Evolutionary conservation across 1,140 invertebrate genomes (phyloP).

Genomic region (Hypothenemus hampei): DNA sequence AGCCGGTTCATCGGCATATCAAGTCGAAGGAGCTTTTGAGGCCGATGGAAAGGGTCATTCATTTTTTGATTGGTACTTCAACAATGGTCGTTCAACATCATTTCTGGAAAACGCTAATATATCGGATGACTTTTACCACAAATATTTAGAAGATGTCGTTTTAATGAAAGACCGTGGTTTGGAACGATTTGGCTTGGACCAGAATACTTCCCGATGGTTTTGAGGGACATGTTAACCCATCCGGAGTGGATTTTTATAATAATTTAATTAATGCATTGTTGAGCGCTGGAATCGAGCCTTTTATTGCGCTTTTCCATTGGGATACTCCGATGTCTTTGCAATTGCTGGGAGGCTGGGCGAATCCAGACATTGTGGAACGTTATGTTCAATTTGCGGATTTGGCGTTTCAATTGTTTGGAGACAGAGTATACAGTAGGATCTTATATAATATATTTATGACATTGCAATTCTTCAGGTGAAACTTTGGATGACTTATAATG

Average conservation of each 20-base stretch:
- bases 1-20: slow-evolving; percentile 51
- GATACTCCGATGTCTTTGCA: slow-evolving; percentile 43
- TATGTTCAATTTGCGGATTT: slow-evolving; percentile 42
- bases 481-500: slow-evolving; percentile 52
- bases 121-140: slow-evolving; percentile 14
- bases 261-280: slow-evolving; percentile 38
- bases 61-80: slow-evolving; percentile 57
- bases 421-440: slow-evolving; percentile 16
- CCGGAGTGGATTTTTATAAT: slow-evolving; percentile 19
- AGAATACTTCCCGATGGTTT: slow-evolving; percentile 16
- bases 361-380: slow-evolving; percentile 39
- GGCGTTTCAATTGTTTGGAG: slow-evolving; percentile 29
- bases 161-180: slow-evolving; percentile 7
- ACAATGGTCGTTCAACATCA: slow-evolving; percentile 49
- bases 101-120: slow-evolving; percentile 2
- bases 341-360: slow-evolving; percentile 52
- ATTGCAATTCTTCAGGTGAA: slow-evolving; percentile 39
- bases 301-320: slow-evolving; percentile 50
- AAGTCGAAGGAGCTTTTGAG: slow-evolving; percentile 57
- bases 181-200: slow-evolving; percentile 15
- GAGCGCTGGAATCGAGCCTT: slow-evolving; percentile 48
- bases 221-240: slow-evolving; percentile 3
- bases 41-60: slow-evolving; percentile 51
- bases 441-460: neutral
- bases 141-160: slow-evolving; percentile 13